Evolutionary conservation across 2,888 invertebrate genomes (phyloP).

Genomic region (Epirrhoe tristata): DNA sequence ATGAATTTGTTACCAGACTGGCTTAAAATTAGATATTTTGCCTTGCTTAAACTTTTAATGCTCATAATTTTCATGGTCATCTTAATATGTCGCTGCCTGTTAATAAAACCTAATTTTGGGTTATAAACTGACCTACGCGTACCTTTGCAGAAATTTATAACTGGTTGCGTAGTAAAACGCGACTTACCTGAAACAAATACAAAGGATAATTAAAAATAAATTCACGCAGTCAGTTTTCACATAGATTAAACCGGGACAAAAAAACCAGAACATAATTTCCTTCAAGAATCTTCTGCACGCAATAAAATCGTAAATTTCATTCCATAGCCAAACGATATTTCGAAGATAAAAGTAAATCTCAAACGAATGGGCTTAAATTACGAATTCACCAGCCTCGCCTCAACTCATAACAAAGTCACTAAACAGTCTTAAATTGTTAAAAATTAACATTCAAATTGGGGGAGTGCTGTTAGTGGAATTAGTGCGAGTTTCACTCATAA

Average conservation of each 20-base stretch:
- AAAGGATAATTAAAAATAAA: constrained; percentile 44
- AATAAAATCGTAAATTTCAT: constrained; percentile 61
- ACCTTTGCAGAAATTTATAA: constrained; percentile 14
- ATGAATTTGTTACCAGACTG: too few species aligned
- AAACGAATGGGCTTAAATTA: constrained; percentile 62
- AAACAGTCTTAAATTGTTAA: constrained; percentile 81
- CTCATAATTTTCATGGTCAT: too few species aligned
- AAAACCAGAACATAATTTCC: constrained; percentile 42
- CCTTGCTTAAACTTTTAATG: too few species aligned
- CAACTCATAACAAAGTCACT: constrained; percentile 74
- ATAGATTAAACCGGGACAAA: too few species aligned
- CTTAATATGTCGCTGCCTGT: too few species aligned
- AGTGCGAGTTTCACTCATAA: constrained; percentile 79
- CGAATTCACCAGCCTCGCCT: constrained; percentile 64
- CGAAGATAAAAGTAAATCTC: constrained; percentile 53
- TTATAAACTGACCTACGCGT: neutral
- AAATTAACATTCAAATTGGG: constrained; percentile 84
- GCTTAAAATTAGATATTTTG: too few species aligned
- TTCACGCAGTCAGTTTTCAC: neutral
- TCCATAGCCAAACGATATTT: constrained; percentile 48
- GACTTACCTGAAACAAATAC: constrained; percentile 52
- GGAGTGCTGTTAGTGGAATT: constrained; percentile 82
- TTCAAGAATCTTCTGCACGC: constrained; percentile 51
- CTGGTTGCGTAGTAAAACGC: constrained; percentile 9
- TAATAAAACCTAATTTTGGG: constrained; percentile 12